phyloP scores from a whole-genome alignment of 1,140 invertebrate genomes.

The Antheraea mylitta region DNA sequence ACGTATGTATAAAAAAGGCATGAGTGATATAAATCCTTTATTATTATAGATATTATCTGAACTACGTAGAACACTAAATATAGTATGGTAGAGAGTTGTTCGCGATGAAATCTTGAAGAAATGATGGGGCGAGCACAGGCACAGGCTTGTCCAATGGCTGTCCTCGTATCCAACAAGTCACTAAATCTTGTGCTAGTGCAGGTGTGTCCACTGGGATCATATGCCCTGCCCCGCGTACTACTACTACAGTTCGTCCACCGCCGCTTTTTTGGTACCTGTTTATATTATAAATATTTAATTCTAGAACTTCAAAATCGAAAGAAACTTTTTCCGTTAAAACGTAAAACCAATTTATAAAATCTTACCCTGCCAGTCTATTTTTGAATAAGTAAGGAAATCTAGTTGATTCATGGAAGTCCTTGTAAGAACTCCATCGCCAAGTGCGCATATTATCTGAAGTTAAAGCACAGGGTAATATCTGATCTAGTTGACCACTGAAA shows the following conservation, averaged over 20 bases:
- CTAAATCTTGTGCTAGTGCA: slow-evolving; percentile 81
- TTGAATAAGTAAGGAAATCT: slow-evolving; percentile 82
- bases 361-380: slow-evolving; percentile 84
- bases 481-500: slow-evolving; percentile 88
- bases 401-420: slow-evolving; percentile 81
- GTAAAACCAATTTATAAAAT: background rate
- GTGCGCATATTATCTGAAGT: slow-evolving; percentile 84
- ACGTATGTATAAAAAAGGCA: too few species aligned
- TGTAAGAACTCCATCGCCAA: slow-evolving; percentile 82
- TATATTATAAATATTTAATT: background rate
- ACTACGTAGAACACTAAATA: background rate
- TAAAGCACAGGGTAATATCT: slow-evolving; percentile 87
- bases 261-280: slow-evolving; percentile 82
- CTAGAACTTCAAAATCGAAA: too few species aligned
- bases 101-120: slow-evolving; percentile 33
- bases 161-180: slow-evolving; percentile 81
- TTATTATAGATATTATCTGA: too few species aligned
- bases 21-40: too few species aligned
- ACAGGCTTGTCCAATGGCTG: slow-evolving; percentile 26
- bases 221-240: slow-evolving; percentile 86
- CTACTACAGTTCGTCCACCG: slow-evolving; percentile 82
- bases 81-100: slow-evolving; percentile 28
- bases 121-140: slow-evolving; percentile 28
- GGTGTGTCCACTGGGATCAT: slow-evolving; percentile 87
- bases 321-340: too few species aligned